These are phyloP conservation scores for Penaeus vannamei DNA, from an alignment of 1,140 invertebrate species.

Conservation along the genomic window DNA sequence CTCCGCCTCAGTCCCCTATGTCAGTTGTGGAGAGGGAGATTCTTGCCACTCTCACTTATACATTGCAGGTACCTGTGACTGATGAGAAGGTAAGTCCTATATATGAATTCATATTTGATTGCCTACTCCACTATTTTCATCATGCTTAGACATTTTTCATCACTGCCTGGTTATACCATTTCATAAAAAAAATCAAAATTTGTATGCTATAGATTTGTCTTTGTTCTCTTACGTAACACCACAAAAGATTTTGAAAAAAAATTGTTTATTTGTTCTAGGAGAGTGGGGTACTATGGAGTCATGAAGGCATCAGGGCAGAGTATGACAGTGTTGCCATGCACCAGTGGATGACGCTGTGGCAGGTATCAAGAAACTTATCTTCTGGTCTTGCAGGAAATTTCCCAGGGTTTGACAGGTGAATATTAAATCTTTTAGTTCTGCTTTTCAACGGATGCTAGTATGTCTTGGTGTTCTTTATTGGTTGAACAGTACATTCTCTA, in stretches of 20 bases:
- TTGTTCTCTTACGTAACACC: too few relatives aligned
- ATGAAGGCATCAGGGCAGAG: slow-evolving; percentile 44
- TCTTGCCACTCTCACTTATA: slow-evolving; percentile 32
- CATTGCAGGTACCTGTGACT: not conserved
- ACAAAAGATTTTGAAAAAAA: not conserved
- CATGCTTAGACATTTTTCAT: too few relatives aligned
- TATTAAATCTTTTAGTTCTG: slow-evolving; percentile 22
- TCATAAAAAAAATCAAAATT: not conserved
- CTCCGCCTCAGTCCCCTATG: slow-evolving; percentile 44
- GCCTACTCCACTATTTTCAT: too few relatives aligned
- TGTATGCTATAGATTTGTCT: not conserved
- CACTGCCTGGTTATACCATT: too few relatives aligned
- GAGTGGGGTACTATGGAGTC: slow-evolving; percentile 66
- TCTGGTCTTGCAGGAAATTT: slow-evolving; percentile 72
- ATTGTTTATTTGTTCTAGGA: not conserved
- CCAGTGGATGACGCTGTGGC: slow-evolving; percentile 85
- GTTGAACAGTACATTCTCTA: not conserved
- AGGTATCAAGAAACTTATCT: slow-evolving; percentile 81
- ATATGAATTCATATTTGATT: not conserved
- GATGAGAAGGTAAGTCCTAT: slow-evolving; percentile 14
- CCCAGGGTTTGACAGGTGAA: slow-evolving; percentile 76
- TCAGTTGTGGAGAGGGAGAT: slow-evolving; percentile 60
- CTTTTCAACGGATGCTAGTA: not conserved
- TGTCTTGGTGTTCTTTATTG: not conserved
- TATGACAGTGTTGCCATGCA: slow-evolving; percentile 77